A percentile compares a stretch with the other conserved stretches of the same genome.
These are phyloP conservation scores for Silurus asotus DNA, from an alignment of 2,113 vertebrate genomes.

Conservation along the genomic window DNA sequence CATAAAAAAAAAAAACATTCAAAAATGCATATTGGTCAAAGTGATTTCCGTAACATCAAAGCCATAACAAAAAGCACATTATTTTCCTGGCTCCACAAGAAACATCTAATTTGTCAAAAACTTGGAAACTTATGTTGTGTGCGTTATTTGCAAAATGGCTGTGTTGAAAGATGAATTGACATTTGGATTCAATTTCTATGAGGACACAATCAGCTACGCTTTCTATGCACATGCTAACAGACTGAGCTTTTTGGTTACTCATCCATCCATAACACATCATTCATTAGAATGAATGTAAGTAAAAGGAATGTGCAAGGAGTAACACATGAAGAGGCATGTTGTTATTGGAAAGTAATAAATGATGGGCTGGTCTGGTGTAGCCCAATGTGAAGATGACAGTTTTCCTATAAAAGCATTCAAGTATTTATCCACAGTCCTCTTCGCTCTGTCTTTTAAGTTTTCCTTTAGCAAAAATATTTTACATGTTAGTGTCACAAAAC, in stretches of 20 bases:
- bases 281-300: background rate
- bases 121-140: background rate
- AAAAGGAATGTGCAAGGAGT: slow-evolving; percentile 1
- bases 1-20: background rate
- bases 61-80: background rate
- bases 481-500: background rate
- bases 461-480: background rate
- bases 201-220: slow-evolving; percentile 8
- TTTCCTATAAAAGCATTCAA: background rate
- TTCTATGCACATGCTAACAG: slow-evolving; percentile 3
- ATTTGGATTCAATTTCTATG: background rate
- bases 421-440: background rate
- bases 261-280: background rate
- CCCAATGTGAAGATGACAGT: background rate
- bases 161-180: background rate
- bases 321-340: background rate
- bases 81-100: background rate
- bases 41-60: background rate
- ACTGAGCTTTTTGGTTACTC: background rate
- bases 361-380: background rate
- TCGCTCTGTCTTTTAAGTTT: background rate
- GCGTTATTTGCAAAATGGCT: background rate
- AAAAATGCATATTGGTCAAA: background rate
- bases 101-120: background rate
- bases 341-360: background rate